Conservation (phyloP, 2,797 vertebrate genomes). For the Cynodonichthys magdalenae region DNA sequence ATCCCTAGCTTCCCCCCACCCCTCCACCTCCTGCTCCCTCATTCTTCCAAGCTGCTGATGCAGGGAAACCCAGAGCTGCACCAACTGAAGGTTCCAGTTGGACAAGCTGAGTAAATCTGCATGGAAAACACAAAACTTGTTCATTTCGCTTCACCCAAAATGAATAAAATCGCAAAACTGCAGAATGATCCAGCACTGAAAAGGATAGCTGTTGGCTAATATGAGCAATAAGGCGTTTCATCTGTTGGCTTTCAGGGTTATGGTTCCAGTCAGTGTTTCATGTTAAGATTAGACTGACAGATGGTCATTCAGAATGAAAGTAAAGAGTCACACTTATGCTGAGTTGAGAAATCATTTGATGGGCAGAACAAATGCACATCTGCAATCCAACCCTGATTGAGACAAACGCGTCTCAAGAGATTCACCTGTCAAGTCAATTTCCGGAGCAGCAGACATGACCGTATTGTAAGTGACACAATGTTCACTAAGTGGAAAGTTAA, state of each 20-base stretch:
- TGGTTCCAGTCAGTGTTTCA: constrained; percentile 19
- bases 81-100: constrained; percentile 44
- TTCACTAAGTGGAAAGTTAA: constrained; percentile 71
- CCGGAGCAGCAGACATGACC: constrained; percentile 21
- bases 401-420: constrained; percentile 44
- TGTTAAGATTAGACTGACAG: constrained; percentile 54
- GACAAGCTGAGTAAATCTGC: constrained; percentile 38
- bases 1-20: constrained; percentile 3
- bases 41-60: constrained; percentile 71
- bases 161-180: constrained; percentile 28
- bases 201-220: constrained; percentile 52
- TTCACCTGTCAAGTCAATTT: constrained; percentile 56
- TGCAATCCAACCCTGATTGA: constrained; percentile 22
- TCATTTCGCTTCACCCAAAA: constrained; percentile 37
- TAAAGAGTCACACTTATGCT: constrained; percentile 17
- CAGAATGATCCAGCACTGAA: constrained; percentile 28
- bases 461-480: constrained; percentile 64
- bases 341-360: constrained; percentile 35
- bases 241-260: constrained; percentile 52
- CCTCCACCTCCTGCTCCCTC: constrained; percentile 32
- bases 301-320: constrained; percentile 43
- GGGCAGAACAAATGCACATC: constrained; percentile 40
- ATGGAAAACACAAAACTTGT: constrained; percentile 30
- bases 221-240: constrained; percentile 51
- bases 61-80: constrained; percentile 67